A percentile compares a stretch with the other conserved stretches of the same genome.
These are phyloP conservation scores for Ametastegia equiseti DNA, from an alignment of 2,888 invertebrate species.

Conservation along the genomic window DNA sequence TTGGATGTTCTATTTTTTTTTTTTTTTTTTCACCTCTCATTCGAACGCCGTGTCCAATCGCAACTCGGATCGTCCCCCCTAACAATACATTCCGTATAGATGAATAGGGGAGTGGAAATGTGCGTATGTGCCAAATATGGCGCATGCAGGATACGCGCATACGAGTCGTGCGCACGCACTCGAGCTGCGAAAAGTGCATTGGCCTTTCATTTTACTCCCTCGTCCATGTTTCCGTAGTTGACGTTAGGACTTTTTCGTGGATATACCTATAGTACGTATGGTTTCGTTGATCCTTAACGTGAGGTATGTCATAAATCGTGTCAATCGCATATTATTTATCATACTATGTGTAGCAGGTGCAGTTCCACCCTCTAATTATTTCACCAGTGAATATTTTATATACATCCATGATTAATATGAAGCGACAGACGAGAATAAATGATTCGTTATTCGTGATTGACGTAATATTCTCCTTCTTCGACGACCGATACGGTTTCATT, in stretches of 20 bases:
- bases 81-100: not conserved
- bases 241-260: not conserved
- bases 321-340: not conserved
- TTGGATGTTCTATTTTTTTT: no score
- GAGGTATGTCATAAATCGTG: not conserved
- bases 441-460: not conserved
- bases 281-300: no score
- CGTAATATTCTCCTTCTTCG: slow-evolving; percentile 6
- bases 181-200: slow-evolving; percentile 47
- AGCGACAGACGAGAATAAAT: not conserved
- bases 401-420: no score
- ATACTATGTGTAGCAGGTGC: not conserved
- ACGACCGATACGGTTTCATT: not conserved
- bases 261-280: no score
- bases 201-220: slow-evolving; percentile 42
- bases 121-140: slow-evolving; percentile 42
- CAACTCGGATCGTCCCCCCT: not conserved
- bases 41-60: not conserved
- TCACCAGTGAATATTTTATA: not conserved
- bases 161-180: slow-evolving; percentile 46
- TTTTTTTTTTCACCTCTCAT: not conserved
- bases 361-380: not conserved
- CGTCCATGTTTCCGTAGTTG: slow-evolving; percentile 24
- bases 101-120: slow-evolving; percentile 3
- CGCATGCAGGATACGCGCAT: slow-evolving; percentile 39